phyloP scores from a whole-genome alignment of 2,888 invertebrate genomes.

The Xiphydria camelus region DNA sequence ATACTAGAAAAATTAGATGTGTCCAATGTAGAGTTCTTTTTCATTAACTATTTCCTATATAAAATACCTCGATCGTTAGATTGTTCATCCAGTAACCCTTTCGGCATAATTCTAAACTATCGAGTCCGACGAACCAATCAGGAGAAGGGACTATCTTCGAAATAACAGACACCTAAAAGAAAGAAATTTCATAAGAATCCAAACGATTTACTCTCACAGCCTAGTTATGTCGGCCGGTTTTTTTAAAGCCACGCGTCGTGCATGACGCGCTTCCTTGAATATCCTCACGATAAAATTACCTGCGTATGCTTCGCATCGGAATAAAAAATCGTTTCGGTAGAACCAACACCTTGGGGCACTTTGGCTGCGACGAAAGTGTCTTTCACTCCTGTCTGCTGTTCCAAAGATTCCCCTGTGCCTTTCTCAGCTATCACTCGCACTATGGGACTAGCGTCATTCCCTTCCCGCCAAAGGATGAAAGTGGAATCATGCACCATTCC shows the following conservation, averaged over 20 bases:
- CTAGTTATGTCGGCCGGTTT: no score
- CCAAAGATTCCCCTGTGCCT: constrained; percentile 55
- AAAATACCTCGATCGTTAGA: constrained; percentile 61
- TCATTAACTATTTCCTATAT: not conserved
- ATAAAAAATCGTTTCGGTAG: constrained; percentile 53
- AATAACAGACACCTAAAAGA: constrained; percentile 63
- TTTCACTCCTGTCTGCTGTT: constrained; percentile 54
- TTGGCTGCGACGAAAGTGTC: constrained; percentile 58
- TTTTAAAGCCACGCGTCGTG: no score
- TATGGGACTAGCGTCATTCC: constrained; percentile 5
- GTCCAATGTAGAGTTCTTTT: no score
- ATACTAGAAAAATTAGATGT: no score
- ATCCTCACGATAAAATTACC: no score
- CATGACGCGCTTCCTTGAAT: no score
- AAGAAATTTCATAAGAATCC: no score
- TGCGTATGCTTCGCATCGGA: constrained; percentile 56
- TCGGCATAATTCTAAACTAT: constrained; percentile 64
- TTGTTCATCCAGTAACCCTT: constrained; percentile 64
- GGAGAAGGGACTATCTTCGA: constrained; percentile 68
- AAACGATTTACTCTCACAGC: no score
- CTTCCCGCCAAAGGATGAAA: constrained; percentile 16
- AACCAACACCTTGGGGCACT: constrained; percentile 55
- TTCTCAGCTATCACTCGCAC: constrained; percentile 57
- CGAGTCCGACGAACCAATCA: constrained; percentile 70
- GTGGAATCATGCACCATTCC: constrained; percentile 15